These are phyloP conservation scores for Caenorhabditis inopinata DNA, from an alignment of 1,140 invertebrate genomes.

Conservation along the genomic window DNA sequence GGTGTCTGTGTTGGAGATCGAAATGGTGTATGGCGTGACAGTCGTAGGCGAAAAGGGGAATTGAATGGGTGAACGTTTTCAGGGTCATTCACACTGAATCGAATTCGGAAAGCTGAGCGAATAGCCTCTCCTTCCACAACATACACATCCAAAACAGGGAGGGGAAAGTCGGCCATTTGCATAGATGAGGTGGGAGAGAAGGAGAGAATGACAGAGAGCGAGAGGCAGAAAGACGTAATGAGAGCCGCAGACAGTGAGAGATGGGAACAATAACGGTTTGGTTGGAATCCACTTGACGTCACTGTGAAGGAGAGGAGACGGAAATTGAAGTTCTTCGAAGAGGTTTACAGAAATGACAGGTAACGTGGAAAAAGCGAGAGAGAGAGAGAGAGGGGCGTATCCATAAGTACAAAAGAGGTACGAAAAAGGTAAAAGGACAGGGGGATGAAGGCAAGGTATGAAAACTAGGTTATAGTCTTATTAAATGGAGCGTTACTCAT, in stretches of 20 bases:
- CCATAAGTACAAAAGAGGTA: no score
- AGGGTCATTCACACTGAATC: slow-evolving; percentile 12
- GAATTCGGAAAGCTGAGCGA: neutral
- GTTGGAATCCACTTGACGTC: slow-evolving; percentile 23
- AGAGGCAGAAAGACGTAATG: no score
- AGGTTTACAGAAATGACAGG: no score
- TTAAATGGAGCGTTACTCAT: no score
- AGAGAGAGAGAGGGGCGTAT: neutral
- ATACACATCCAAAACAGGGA: neutral
- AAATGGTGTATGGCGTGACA: neutral
- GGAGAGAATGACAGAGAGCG: no score
- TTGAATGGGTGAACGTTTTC: neutral
- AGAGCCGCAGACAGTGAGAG: neutral
- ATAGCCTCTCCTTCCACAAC: neutral
- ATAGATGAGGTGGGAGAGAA: neutral
- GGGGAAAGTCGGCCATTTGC: slow-evolving; percentile 3
- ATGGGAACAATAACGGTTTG: slow-evolving; percentile 4
- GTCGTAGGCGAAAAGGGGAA: neutral
- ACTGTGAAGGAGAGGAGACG: neutral
- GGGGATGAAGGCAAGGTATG: no score
- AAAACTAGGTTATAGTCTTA: no score
- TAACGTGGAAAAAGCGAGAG: neutral
- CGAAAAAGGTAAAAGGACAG: no score
- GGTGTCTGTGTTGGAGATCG: no score
- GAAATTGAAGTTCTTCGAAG: neutral